These are phyloP conservation scores for Stichodactyla mertensii DNA, from an alignment of 64 coral and sea anemone genomes.

Conservation along the genomic window DNA sequence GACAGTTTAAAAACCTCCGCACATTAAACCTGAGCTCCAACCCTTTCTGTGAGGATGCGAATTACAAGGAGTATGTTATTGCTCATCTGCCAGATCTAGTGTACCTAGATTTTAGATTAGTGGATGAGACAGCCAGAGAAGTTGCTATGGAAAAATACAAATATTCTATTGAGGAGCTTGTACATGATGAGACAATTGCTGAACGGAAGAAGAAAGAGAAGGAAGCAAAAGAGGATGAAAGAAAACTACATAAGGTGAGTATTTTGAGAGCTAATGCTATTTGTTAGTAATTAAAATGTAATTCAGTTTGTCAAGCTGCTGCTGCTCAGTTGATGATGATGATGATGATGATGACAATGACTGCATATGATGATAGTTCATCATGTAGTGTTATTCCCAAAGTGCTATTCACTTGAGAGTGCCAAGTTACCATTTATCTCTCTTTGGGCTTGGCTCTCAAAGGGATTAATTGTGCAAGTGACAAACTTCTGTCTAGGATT, in stretches of 20 bases:
- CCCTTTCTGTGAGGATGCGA: constrained; percentile 89
- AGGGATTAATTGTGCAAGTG: no score
- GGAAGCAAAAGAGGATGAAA: constrained; percentile 56
- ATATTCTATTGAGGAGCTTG: constrained; percentile 92
- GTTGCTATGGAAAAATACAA: constrained; percentile 86
- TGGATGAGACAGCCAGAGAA: constrained; percentile 82
- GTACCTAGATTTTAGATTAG: constrained; percentile 88
- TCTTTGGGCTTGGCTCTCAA: no score
- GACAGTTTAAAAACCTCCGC: constrained; percentile 71
- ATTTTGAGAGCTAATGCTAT: background rate
- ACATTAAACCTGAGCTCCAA: constrained; percentile 94
- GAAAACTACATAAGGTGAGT: constrained; percentile 80
- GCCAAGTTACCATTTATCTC: no score
- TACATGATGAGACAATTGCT: constrained; percentile 92
- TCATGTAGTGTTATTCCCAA: no score
- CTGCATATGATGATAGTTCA: no score
- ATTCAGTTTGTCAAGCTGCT: no score
- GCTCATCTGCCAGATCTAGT: constrained; percentile 93
- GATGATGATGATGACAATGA: background rate
- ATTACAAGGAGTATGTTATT: constrained; percentile 91
- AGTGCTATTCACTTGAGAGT: no score
- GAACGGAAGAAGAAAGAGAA: constrained; percentile 67
- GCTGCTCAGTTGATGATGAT: background rate
- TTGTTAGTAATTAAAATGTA: no score
- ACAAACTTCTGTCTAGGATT: no score